These are phyloP conservation scores for Thryonomys swinderianus DNA, from an alignment of 2,113 vertebrate species.

Conservation along the genomic window DNA sequence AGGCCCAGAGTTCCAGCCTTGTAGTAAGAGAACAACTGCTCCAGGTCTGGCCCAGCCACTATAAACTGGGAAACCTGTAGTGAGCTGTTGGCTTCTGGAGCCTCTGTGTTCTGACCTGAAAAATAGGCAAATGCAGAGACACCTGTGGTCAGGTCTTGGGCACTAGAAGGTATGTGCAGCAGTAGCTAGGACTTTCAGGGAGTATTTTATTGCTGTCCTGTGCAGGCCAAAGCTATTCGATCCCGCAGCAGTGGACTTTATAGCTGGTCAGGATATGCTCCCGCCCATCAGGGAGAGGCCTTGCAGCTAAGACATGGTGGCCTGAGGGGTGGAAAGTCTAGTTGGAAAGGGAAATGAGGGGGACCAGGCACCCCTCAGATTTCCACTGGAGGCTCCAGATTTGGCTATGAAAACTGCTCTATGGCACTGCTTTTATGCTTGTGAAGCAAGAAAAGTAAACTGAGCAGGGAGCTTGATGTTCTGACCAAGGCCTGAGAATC, in stretches of 20 bases:
- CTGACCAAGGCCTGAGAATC: background rate
- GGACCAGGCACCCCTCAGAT: background rate
- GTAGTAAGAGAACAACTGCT: background rate
- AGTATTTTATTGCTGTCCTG: background rate
- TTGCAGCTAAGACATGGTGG: background rate
- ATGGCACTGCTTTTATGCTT: background rate
- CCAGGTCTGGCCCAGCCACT: background rate
- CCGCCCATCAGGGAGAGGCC: background rate
- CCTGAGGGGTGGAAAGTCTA: accelerated
- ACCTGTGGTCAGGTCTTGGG: background rate
- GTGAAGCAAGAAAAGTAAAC: background rate
- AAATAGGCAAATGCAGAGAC: background rate
- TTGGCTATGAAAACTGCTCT: background rate
- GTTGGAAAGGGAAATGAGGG: background rate
- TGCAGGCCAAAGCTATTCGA: background rate
- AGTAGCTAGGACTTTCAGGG: too few species aligned
- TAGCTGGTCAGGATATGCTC: background rate
- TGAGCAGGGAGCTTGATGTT: background rate
- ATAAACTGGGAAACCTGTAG: background rate
- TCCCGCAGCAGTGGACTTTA: background rate
- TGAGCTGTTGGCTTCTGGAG: background rate
- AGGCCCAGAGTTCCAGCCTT: background rate
- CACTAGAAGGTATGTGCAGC: background rate
- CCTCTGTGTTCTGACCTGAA: background rate
- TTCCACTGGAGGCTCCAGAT: background rate